Base-by-base conservation (phyloP, 2,113 vertebrate species). In the Psophia crepitans region DNA sequence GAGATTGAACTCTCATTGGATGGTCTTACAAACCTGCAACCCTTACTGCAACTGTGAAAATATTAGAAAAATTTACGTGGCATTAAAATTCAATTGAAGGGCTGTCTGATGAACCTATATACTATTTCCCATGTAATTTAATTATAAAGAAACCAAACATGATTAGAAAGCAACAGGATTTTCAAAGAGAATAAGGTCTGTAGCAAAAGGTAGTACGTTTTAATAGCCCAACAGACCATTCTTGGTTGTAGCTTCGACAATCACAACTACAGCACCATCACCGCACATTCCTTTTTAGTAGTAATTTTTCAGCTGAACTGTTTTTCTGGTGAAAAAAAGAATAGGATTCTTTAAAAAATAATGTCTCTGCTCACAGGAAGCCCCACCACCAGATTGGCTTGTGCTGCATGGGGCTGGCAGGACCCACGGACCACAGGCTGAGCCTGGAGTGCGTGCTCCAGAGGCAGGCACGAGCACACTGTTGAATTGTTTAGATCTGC, bases 371-470 rank as follows among this genome's bases (percentile, higher is more conserved):
- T 66, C 11, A 0, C 20, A 15, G 57, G 39, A 76, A 80, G 4
- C 13, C 2, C 32, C 14, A 5, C 9, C 2, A 4, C 61, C 2
- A 0, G 56, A 49, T 10, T 77, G 49, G 30, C 33, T 78, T 12
- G 2, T 0, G 0, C 58, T n/a, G 35, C 2, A 0, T 41, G 84
- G 53, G 26, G 19, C 70, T 90, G 84, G 46, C 70, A 35, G 51
- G 39, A 61, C 43, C 56, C 84, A 17, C 10, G 1, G 44, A 14
- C 33, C 41, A 5, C 1, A 2, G 37, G 48, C 66, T 87, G 66
- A 83, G 48, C 69, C 58, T 5, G 0, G 28, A n/a, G 57, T 39
- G 30, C 41, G 2, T 66, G 33, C 54, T 68, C 14, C 37, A 22
- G 61, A 70, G 28, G 58, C 65, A 35, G 39, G 27, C 46, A 24